Evolutionary conservation across 2,888 invertebrate species (phyloP).

Genomic region (Drosophila infuscata): DNA sequence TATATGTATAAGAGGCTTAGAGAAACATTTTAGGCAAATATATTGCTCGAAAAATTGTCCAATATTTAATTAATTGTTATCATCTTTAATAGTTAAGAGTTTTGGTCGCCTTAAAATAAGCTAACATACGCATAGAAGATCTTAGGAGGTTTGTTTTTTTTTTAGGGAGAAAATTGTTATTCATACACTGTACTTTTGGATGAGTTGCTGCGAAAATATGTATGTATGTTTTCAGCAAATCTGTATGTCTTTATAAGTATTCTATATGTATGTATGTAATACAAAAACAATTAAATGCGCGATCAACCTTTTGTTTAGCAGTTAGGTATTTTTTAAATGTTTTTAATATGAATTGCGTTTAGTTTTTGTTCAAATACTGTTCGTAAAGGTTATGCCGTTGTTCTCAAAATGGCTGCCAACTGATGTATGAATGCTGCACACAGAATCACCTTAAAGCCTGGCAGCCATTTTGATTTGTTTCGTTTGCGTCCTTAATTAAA

Average conservation of each 20-base stretch:
- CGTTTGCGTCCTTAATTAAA: slow-evolving; percentile 6
- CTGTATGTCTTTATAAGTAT: slow-evolving; percentile 21
- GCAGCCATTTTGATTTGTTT: slow-evolving; percentile 47
- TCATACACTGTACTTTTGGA: slow-evolving; percentile 2
- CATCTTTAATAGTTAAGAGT: slow-evolving; percentile 51
- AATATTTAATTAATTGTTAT: slow-evolving; percentile 57
- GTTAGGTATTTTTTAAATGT: slow-evolving; percentile 28
- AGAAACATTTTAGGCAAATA: slow-evolving; percentile 75
- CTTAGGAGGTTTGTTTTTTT: slow-evolving; percentile 28
- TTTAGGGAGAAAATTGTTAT: slow-evolving; percentile 35
- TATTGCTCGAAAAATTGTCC: slow-evolving; percentile 74
- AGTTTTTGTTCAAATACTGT: slow-evolving; percentile 70
- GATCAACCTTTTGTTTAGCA: slow-evolving; percentile 71
- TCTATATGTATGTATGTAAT: slow-evolving; percentile 34
- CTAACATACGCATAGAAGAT: slow-evolving; percentile 47
- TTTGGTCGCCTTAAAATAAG: slow-evolving; percentile 62
- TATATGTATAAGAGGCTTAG: slow-evolving; percentile 68
- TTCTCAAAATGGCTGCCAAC: slow-evolving; percentile 58
- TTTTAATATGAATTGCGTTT: slow-evolving; percentile 16
- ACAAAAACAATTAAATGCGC: slow-evolving; percentile 71
- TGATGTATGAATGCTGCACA: slow-evolving; percentile 51
- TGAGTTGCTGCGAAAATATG: slow-evolving; percentile 40
- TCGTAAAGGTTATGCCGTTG: slow-evolving; percentile 58
- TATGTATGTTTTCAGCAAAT: slow-evolving; percentile 43
- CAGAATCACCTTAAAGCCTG: slow-evolving; percentile 48